Evolutionary conservation across 92 coral and sea anemone genomes (phyloP), one percentile per base, ranked within the genome.

Genomic region (Umimayanthus kanabou): DNA sequence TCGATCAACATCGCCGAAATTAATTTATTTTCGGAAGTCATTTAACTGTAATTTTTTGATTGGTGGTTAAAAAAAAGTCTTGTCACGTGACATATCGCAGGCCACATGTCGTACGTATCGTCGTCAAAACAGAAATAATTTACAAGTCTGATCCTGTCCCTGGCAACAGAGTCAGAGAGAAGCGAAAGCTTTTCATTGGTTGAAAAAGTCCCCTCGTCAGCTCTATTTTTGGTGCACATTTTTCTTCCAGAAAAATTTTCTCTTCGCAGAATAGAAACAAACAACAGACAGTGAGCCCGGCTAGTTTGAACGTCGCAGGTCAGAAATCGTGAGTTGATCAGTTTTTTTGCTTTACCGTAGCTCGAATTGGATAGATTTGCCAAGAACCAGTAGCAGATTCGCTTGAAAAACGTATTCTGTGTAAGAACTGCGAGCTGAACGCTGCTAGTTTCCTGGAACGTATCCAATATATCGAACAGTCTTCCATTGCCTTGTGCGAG

Each of bases 61-160:
- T 83, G 87, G 87, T 83, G 40, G 87, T 29, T 83, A 40, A 45
- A 74, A 23, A 16, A 53, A 18, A 43, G n/a, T 47, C 2, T 29
- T 69, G 67, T 83, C 87, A 83, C 87, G 77, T 83, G 77, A 40
- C 39, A 25, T 81, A 70, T 70, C 87, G 66, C 39, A 9, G 70
- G 42, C 45, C 77, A 67, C 64, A 26, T 69, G 87, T 26, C 15
- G 77, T 29, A 83, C 87, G 29, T 25, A n/a, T 69, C 77, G 53
- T 70, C 78, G 87, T 30, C 14, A 69, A 83, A 69, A 69, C 9
- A 69, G 15, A 82, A 69, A 7, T 43, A 39, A 83, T 83, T 83
- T 69, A 82, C 98, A 93, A 84, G 98, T 90, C 94, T 86, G 90
- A 91, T 94, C 98, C 90, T 53, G 93, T 92, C 93, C 92, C 30